Evolutionary conservation across 2,888 invertebrate genomes (phyloP).

Genomic region (Thymelicus lineola): DNA sequence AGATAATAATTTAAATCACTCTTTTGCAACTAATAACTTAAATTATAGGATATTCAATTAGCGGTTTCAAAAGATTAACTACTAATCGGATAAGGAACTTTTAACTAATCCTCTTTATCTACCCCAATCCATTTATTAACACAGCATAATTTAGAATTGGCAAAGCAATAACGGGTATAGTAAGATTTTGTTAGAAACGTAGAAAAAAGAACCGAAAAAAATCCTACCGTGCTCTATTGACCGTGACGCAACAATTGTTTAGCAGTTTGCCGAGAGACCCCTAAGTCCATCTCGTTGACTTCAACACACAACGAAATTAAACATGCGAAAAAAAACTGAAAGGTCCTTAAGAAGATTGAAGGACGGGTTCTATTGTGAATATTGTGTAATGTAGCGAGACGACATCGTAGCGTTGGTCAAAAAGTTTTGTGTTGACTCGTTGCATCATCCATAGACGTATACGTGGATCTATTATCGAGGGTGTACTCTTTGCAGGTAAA

Average conservation of each 20-base stretch:
- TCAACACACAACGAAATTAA: constrained; percentile 70
- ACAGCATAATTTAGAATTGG: constrained; percentile 61
- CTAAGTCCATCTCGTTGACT: constrained; percentile 82
- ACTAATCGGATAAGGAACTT: constrained; percentile 25
- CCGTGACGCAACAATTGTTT: constrained; percentile 84
- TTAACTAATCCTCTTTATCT: constrained; percentile 56
- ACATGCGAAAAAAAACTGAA: constrained; percentile 67
- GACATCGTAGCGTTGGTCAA: constrained; percentile 58
- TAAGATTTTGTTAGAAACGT: constrained; percentile 45
- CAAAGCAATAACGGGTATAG: constrained; percentile 64
- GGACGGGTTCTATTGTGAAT: constrained; percentile 79
- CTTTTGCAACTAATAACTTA: no score
- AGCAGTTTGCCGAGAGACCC: constrained; percentile 76
- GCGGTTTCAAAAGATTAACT: constrained; percentile 42
- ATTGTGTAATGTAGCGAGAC: constrained; percentile 83
- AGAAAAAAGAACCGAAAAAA: constrained; percentile 67
- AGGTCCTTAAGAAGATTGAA: constrained; percentile 74
- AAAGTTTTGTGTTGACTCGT: constrained; percentile 55
- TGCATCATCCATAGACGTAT: constrained; percentile 44
- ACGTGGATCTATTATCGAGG: constrained; percentile 49
- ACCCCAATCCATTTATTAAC: constrained; percentile 58
- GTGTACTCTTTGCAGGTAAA: constrained; percentile 72
- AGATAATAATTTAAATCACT: no score
- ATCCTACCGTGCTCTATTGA: constrained; percentile 73
- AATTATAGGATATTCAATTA: not conserved